These are phyloP conservation scores for Dasyornis broadbenti DNA, from an alignment of 2,113 vertebrate genomes.

Conservation along the genomic window DNA sequence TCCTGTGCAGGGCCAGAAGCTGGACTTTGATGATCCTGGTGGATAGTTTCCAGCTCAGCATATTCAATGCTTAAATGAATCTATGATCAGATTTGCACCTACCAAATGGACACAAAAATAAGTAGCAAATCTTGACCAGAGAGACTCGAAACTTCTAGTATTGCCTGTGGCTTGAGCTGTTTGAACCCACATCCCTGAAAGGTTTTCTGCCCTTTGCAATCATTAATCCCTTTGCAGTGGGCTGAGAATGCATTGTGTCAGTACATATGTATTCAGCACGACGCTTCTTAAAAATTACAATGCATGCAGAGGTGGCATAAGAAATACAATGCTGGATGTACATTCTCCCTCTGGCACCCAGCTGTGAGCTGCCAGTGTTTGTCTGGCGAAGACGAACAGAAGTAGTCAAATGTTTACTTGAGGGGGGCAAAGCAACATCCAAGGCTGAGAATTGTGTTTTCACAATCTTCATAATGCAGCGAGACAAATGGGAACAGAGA, in stretches of 20 bases:
- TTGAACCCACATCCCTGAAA: background rate
- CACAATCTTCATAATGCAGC: constrained; percentile 11
- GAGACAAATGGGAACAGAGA: constrained; percentile 35
- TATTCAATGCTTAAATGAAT: background rate
- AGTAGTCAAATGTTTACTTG: background rate
- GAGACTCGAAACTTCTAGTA: background rate
- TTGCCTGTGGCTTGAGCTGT: background rate
- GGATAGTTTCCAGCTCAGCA: background rate
- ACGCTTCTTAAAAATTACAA: background rate
- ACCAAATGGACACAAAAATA: background rate
- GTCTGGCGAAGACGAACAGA: background rate
- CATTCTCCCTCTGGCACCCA: background rate
- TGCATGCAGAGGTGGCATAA: background rate
- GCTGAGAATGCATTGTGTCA: background rate
- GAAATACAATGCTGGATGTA: background rate
- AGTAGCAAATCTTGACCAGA: background rate
- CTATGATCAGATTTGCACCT: background rate
- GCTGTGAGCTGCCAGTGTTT: background rate
- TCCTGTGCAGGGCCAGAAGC: background rate
- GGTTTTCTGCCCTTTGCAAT: background rate
- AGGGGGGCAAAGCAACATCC: background rate
- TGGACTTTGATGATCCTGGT: background rate
- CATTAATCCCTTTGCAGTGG: background rate
- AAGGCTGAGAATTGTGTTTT: background rate
- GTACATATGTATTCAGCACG: background rate